A percentile compares a stretch with the other conserved stretches of the same genome.
Conservation (phyloP, 1,140 invertebrate genomes). For the Mylabris phalerata region DNA sequence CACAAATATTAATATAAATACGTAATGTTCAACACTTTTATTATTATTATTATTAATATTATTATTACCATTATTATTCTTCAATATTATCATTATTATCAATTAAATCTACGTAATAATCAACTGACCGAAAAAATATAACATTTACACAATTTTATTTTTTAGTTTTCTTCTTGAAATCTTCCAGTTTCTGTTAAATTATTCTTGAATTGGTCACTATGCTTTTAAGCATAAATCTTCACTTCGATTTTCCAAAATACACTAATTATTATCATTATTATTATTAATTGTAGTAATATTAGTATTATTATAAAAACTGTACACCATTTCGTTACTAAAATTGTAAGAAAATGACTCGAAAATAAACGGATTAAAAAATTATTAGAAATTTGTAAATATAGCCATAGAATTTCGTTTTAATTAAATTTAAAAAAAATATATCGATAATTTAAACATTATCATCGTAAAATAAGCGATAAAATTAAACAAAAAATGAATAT, state of each 20-base stretch:
- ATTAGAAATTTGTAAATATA: not conserved
- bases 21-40: constrained; percentile 34
- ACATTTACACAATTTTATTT: constrained; percentile 36
- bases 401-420: not conserved
- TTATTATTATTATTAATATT: not conserved
- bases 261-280: constrained; percentile 16
- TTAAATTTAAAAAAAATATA: not conserved
- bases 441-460: too few species aligned
- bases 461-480: not conserved
- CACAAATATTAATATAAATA: constrained; percentile 39
- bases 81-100: constrained; percentile 27
- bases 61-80: constrained; percentile 16
- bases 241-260: constrained; percentile 3
- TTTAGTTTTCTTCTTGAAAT: constrained; percentile 5
- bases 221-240: constrained; percentile 20
- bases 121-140: constrained; percentile 40
- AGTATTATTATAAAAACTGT: constrained; percentile 35
- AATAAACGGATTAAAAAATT: constrained; percentile 8
- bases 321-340: constrained; percentile 27
- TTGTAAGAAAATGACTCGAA: constrained; percentile 8
- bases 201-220: constrained; percentile 35
- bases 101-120: constrained; percentile 36
- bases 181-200: not conserved
- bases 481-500: constrained; percentile 4
- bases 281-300: constrained; percentile 26